These are phyloP conservation scores for Micronisus gabar DNA, from an alignment of 2,113 vertebrate species.

Conservation along the genomic window DNA sequence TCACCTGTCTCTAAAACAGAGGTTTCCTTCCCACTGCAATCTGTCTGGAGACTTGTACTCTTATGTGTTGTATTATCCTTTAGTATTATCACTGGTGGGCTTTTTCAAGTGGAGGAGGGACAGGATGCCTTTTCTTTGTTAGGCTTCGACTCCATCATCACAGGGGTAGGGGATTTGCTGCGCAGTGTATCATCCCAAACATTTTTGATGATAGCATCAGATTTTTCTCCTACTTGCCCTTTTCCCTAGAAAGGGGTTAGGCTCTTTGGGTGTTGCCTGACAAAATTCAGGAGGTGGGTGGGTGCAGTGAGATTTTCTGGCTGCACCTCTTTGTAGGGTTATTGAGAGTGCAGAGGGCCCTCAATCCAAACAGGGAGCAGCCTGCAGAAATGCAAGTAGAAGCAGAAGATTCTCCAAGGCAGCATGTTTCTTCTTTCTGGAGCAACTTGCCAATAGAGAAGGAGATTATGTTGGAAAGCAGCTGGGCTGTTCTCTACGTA, in stretches of 20 bases:
- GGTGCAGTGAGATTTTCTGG: not conserved
- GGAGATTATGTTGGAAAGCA: not conserved
- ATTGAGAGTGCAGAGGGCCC: not conserved
- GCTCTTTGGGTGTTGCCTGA: not conserved
- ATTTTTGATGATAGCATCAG: not conserved
- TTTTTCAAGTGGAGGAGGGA: not conserved
- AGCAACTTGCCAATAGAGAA: not conserved
- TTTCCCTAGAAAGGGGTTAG: not conserved
- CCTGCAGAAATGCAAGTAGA: not conserved
- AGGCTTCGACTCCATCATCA: not conserved
- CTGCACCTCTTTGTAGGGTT: not conserved
- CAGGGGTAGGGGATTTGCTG: not conserved
- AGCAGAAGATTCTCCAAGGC: conserved; percentile 17
- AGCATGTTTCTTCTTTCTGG: not conserved
- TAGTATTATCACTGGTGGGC: not conserved
- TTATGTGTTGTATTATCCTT: not conserved
- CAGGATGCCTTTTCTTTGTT: not conserved
- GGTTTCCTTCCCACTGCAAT: not conserved
- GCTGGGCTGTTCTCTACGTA: not conserved
- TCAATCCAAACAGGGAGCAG: not conserved
- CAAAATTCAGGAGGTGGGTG: not conserved
- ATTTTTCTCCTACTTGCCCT: conserved; percentile 1
- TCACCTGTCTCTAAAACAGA: not conserved
- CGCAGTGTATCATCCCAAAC: not conserved
- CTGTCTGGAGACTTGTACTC: not conserved